Evolutionary conservation across 1,140 invertebrate species (phyloP), one percentile per base, ranked within the genome.

Genomic region (Rhopalosiphum maidis): DNA sequence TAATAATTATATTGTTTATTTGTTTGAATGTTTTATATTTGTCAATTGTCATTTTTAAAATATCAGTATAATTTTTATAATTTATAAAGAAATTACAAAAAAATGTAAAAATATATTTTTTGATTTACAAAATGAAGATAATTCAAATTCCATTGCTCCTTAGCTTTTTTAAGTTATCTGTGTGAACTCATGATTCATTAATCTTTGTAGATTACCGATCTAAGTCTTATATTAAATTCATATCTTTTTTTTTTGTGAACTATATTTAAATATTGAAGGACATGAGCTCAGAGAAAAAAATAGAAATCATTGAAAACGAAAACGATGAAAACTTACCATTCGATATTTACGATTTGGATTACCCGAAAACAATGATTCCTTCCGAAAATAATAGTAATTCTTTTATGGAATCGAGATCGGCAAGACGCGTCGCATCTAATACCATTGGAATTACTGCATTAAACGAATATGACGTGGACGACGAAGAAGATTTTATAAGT

Each of bases 401-500:
- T 25, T 18, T 25, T 68, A 43, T 68, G 54, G 18, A 35, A n/a
- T 37, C 55, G 3, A 91, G 77, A 43, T 68, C 55, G 41, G 15
- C 55, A 9, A 37, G 41, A 41, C 15, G 35, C 1, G 54, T 41
- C 18, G 21, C 11, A 15, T 30, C 41, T 2, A n/a, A 48, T 43
- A 11, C 41, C 2, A 43, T 2, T 2, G 48, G 6, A 41, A 35
- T 23, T 60, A 77, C 35, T 48, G 22, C 30, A 25, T 25, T 90
- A 2, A 46, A 91, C 46, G 60, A 91, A 41, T 25, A 37, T 15
- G 48, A 93, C 6, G 91, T 41, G 9, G 91, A 93, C 15, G 91
- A 93, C 25, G 91, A 93, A 43, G 91, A 93, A 85, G 48, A 93
- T 46, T 93, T 93, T 2, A 86, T 93, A 93, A 93, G 91, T 48